Base-by-base conservation (phyloP, 2,113 vertebrate genomes). In the Piliocolobus tephrosceles region DNA sequence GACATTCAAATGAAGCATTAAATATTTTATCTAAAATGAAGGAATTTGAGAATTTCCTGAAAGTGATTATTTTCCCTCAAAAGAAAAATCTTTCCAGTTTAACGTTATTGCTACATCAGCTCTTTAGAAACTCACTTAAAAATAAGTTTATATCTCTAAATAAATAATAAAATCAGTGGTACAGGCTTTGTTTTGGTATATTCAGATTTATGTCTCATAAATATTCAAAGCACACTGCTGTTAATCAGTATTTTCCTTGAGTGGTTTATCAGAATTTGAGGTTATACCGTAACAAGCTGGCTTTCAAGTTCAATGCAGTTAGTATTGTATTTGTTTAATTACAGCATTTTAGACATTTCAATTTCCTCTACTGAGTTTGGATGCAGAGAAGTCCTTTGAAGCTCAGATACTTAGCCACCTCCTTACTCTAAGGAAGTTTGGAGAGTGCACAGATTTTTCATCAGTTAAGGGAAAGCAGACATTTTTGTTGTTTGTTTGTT, bases 281-380 rank as follows among this genome's bases (percentile, higher is more conserved):
- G 17, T 86, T 89, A 47, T 92, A 64, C 68, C 50, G 30, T 91
- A 94, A 86, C 30, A 93, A 91, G 23, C 43, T 83, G 72, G 47
- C 84, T 95, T 92, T 96, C 58, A 96, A 92, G 81, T 96, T 90
- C 92, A 90, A 20, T 55, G 88, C 76, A 70, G 38, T 92, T 91
- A 83, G 22, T 64, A 40, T 81, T 70, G 57, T 32, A 78, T 90
- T 61, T 95, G 84, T 23, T 88, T 88, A 94, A 88, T 92, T 96
- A 95, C 27, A 76, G 88, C 76, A 85, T 89, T 92, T 92, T 58
- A 92, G 64, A 88, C 76, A 92, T 96, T 92, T 95, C 88, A 47
- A 82, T 96, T 94, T 90, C 93, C 93, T 92, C 86, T 72, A 72
- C 64, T 88, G 78, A 92, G 35, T 95, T 72, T 85, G 45, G 89